A percentile compares a stretch with the other conserved stretches of the same genome.
These are phyloP conservation scores for Leuctra nigra DNA, from an alignment of 2,888 invertebrate genomes.

Conservation along the genomic window DNA sequence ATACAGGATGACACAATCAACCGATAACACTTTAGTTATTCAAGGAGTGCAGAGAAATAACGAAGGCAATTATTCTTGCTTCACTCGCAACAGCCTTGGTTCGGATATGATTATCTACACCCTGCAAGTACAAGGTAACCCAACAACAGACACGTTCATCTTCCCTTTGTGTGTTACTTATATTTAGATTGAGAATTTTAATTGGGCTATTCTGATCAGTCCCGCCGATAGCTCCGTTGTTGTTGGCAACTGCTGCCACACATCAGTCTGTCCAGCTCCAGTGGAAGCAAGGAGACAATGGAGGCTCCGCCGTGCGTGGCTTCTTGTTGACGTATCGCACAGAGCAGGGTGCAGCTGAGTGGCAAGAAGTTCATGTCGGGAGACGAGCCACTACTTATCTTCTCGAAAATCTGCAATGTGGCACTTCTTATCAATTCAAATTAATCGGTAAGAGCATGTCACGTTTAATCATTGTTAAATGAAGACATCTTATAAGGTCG, in stretches of 20 bases:
- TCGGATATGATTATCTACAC: slow-evolving; percentile 48
- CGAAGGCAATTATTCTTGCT: slow-evolving; percentile 51
- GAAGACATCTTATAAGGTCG: too few species aligned
- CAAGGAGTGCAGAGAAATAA: slow-evolving; percentile 46
- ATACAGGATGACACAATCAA: slow-evolving; percentile 42
- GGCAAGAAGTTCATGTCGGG: slow-evolving; percentile 48
- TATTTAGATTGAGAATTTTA: too few species aligned
- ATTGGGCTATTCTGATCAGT: slow-evolving; percentile 39
- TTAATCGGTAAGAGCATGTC: slow-evolving; percentile 36
- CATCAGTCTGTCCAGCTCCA: slow-evolving; percentile 48
- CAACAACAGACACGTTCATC: too few species aligned
- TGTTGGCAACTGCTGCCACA: slow-evolving; percentile 45
- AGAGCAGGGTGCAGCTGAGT: slow-evolving; percentile 42
- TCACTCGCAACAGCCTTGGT: slow-evolving; percentile 45
- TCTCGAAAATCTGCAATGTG: slow-evolving; percentile 39
- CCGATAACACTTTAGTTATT: slow-evolving; percentile 45
- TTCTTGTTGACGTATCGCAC: slow-evolving; percentile 47
- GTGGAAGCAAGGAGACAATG: slow-evolving; percentile 49
- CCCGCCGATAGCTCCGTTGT: slow-evolving; percentile 50
- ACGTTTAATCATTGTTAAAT: too few species aligned
- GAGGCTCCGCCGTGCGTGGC: slow-evolving; percentile 48
- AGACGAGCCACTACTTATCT: slow-evolving; percentile 40
- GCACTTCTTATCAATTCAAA: slow-evolving; percentile 41
- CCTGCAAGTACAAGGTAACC: slow-evolving; percentile 49
- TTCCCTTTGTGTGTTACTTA: too few species aligned